phyloP scores from a whole-genome alignment of 1,140 invertebrate genomes.

The Laupala kohalensis region DNA sequence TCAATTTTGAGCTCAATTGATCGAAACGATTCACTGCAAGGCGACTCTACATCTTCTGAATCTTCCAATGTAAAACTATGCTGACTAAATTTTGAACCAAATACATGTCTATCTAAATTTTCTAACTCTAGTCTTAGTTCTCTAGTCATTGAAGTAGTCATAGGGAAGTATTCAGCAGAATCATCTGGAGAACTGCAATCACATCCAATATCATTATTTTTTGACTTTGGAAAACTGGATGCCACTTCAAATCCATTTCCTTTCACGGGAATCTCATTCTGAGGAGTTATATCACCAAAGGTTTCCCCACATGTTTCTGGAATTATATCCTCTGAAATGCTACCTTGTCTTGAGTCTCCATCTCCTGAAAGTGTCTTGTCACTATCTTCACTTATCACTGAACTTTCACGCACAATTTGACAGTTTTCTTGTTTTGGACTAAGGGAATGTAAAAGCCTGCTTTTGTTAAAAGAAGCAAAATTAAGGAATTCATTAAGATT shows the following conservation, averaged over 20 bases:
- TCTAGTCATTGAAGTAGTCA: slow-evolving; percentile 72
- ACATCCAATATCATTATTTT: neutral
- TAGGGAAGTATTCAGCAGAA: slow-evolving; percentile 65
- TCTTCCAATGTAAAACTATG: slow-evolving; percentile 8
- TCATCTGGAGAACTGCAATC: slow-evolving; percentile 49
- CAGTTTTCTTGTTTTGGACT: slow-evolving; percentile 25
- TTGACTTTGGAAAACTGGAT: neutral
- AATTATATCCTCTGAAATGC: slow-evolving; percentile 49
- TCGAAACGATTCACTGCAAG: slow-evolving; percentile 12
- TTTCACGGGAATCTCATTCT: neutral
- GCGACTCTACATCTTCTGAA: slow-evolving; percentile 13
- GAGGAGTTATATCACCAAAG: neutral
- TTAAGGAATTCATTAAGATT: slow-evolving; percentile 75
- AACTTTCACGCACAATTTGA: neutral
- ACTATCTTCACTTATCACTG: neutral
- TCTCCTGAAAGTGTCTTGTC: neutral
- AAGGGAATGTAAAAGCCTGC: slow-evolving; percentile 20
- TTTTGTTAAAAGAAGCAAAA: slow-evolving; percentile 52
- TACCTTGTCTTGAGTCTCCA: neutral
- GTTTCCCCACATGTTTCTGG: neutral
- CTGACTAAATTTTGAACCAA: slow-evolving; percentile 29
- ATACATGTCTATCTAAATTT: slow-evolving; percentile 65
- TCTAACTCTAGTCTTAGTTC: slow-evolving; percentile 67
- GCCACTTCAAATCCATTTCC: neutral
- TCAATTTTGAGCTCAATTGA: slow-evolving; percentile 7